These are phyloP conservation scores for Ficedula albicollis DNA, from an alignment of 2,797 vertebrate species.

Conservation along the genomic window DNA sequence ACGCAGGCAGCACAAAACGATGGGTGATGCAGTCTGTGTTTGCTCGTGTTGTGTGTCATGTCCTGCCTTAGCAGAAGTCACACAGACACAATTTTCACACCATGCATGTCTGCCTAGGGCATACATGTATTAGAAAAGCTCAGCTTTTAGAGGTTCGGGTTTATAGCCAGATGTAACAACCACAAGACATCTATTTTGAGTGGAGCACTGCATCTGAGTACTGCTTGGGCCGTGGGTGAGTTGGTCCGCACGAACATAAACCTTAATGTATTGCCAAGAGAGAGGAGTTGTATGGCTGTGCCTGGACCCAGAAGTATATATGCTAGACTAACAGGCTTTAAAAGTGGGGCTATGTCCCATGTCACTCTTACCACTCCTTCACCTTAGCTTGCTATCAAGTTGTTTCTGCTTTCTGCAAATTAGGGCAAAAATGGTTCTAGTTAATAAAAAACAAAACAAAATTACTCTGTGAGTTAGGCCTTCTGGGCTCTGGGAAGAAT, in stretches of 20 bases:
- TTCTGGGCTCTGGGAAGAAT: slow-evolving; percentile 28
- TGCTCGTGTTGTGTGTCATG: not conserved
- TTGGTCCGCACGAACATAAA: not conserved
- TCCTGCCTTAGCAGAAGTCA: not conserved
- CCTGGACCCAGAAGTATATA: accelerated
- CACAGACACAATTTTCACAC: not conserved
- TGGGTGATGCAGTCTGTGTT: not conserved
- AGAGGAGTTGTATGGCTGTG: accelerated
- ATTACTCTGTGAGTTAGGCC: slow-evolving; percentile 12
- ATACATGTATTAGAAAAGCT: not conserved
- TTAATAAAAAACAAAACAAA: slow-evolving; percentile 53
- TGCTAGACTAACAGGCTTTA: not conserved
- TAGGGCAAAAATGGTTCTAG: not conserved
- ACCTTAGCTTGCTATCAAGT: not conserved
- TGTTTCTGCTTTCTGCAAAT: slow-evolving; percentile 5
- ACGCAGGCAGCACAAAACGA: not conserved
- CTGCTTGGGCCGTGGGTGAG: not conserved
- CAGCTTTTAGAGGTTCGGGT: accelerated
- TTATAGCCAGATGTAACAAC: not conserved
- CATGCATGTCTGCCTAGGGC: not conserved
- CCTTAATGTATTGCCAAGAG: not conserved
- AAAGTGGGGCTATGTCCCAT: not conserved
- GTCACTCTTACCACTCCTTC: not conserved
- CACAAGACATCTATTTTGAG: not conserved
- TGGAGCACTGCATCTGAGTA: not conserved